Evolutionary conservation across 2,797 vertebrate genomes (phyloP).

Genomic region (Xenentodon cancila): DNA sequence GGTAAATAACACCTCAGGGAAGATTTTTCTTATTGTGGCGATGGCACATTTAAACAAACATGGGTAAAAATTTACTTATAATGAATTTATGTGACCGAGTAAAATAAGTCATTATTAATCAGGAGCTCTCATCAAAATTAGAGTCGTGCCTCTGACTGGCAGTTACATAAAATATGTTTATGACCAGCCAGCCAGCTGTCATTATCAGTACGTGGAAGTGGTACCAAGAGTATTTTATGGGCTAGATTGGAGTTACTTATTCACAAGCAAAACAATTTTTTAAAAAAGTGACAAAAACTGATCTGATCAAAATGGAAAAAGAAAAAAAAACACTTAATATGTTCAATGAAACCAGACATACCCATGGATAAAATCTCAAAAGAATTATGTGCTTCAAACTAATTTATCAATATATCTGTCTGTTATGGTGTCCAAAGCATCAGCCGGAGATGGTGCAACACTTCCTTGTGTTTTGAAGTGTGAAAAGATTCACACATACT

Average conservation of each 20-base stretch:
- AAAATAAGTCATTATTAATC: background rate
- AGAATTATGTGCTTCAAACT: no score
- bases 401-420: no score
- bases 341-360: no score
- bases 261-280: background rate
- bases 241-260: slow-evolving; percentile 1
- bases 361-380: no score
- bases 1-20: background rate
- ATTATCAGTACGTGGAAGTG: background rate
- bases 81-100: no score
- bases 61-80: background rate
- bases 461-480: no score
- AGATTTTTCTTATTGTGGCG: background rate
- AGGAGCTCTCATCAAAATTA: background rate
- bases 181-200: background rate
- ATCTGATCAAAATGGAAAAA: background rate
- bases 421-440: no score
- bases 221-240: background rate
- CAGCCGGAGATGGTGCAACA: no score
- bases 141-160: background rate
- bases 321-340: no score
- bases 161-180: background rate
- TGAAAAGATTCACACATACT: no score
- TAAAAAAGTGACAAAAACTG: background rate
- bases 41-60: background rate